A percentile compares a stretch with the other conserved stretches of the same genome.
These are phyloP conservation scores for Atrina japonica DNA, from an alignment of 2,888 invertebrate species.

Conservation along the genomic window DNA sequence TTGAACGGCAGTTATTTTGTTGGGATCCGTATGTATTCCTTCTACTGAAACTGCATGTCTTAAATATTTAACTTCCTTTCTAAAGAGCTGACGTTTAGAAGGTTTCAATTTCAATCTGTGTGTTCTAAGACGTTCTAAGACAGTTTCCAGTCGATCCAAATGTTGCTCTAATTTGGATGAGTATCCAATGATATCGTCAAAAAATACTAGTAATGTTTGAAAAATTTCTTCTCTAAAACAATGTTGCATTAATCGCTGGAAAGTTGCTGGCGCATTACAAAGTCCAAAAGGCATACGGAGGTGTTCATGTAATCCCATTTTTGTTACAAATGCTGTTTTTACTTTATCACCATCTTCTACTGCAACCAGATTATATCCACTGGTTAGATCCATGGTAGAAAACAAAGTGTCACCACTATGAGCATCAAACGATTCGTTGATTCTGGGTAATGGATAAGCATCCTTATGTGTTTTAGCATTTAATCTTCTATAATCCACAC, in stretches of 20 bases:
- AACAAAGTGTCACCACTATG: constrained; percentile 12
- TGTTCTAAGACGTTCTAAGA: no score
- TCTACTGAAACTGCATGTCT: no score
- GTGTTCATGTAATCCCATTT: constrained; percentile 40
- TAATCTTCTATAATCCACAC: constrained; percentile 43
- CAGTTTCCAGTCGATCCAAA: no score
- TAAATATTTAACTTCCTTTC: no score
- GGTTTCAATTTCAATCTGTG: no score
- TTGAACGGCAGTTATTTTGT: no score
- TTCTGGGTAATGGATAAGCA: constrained; percentile 37
- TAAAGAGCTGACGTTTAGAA: no score
- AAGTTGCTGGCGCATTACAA: constrained; percentile 27
- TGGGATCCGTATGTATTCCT: no score
- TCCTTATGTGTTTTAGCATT: constrained; percentile 48
- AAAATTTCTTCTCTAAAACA: constrained; percentile 27
- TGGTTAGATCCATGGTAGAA: constrained; percentile 20
- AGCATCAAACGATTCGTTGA: constrained; percentile 35
- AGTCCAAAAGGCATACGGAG: constrained; percentile 40
- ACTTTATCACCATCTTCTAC: constrained; percentile 22
- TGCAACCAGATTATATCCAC: constrained; percentile 29
- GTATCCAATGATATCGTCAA: constrained; percentile 21
- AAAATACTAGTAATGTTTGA: constrained; percentile 4
- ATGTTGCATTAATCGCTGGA: constrained; percentile 41
- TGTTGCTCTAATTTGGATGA: no score
- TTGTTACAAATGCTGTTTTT: constrained; percentile 33